Evolutionary conservation across 2,888 invertebrate species (phyloP).

Genomic region (Lithophane semibrunnea): DNA sequence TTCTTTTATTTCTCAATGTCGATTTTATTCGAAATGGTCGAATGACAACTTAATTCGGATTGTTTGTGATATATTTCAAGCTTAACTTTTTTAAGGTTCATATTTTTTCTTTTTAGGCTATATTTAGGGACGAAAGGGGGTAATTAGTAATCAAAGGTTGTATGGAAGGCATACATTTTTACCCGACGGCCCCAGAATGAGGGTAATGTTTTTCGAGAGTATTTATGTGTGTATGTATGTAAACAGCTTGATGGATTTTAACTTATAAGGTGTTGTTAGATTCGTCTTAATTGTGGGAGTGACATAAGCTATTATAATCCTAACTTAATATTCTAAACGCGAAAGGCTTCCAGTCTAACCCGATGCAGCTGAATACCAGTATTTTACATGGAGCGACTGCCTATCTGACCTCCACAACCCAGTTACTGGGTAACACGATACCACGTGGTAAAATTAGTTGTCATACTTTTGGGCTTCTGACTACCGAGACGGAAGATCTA

Average conservation of each 20-base stretch:
- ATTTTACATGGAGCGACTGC: neutral
- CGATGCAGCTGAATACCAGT: neutral
- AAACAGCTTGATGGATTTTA: too few relatives aligned
- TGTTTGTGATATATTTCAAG: slow-evolving; percentile 7
- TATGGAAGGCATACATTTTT: neutral
- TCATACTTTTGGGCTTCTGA: neutral
- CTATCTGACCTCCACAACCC: neutral
- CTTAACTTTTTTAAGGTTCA: neutral
- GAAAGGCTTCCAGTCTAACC: neutral
- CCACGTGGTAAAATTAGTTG: too few relatives aligned
- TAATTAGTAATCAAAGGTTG: neutral
- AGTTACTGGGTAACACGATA: neutral
- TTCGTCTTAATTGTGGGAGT: too few relatives aligned
- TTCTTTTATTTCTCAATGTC: slow-evolving; percentile 16
- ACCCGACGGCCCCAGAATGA: neutral
- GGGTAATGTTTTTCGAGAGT: too few relatives aligned
- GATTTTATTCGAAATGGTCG: slow-evolving; percentile 1
- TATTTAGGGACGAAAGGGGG: neutral
- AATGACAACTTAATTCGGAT: neutral
- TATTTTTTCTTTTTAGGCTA: neutral
- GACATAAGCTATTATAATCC: too few relatives aligned
- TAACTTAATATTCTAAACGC: too few relatives aligned
- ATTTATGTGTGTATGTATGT: too few relatives aligned
- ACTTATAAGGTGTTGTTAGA: too few relatives aligned
- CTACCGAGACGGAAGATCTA: too few relatives aligned